Base-by-base conservation (phyloP, 2,113 vertebrate species). In the Hypocryptadius cinnamomeus region DNA sequence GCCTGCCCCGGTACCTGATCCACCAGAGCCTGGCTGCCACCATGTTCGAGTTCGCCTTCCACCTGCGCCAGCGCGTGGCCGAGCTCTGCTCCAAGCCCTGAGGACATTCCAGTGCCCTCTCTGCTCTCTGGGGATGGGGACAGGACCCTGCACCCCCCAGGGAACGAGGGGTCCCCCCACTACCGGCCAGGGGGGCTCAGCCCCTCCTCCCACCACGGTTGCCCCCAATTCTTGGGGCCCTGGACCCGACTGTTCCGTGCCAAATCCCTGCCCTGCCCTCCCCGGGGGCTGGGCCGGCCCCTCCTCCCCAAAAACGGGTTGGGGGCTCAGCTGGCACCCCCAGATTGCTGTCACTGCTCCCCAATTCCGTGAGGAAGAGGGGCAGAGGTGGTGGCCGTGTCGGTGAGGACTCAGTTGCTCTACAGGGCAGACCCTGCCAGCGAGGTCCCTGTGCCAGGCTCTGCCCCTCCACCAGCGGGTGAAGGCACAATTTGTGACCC, bases 41-140 rank as follows among this genome's bases (percentile, higher is more conserved):
- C 97, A 99, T 99, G 99, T 99, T 99, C 44, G 99, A 99, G 82
- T 99, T 99, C 85, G 96, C 98, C 97, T 97, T 98, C 66, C 98
- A 99, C 97, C 97, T 99, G 72, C 98, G 99, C 8, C 98, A 99
- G 93, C 98, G 98, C 2, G 87, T 99, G 30, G 10, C 91, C 0
- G 98, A 99, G 40, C 90, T 99, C 42, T 95, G 97, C 23, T 63
- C 90, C 96, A 81, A 64, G 82, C 64, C 93, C 25, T 97, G 93
- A 95, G 79, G 95, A 94, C 69, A 3, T 70, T 83, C 87, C 69
- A 44, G 51, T 13, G 40, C 57, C 76, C 35, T 16, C 63, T 61
- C 47, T 31, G 56, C 54, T 50, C 66, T 12, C 11, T 2, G 18
- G 8, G 44, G 25, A 21, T 1, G 8, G 61, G n/a, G 31, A 81